phyloP scores from a whole-genome alignment of 2,797 vertebrate genomes.

The Sebastes elongatus region DNA sequence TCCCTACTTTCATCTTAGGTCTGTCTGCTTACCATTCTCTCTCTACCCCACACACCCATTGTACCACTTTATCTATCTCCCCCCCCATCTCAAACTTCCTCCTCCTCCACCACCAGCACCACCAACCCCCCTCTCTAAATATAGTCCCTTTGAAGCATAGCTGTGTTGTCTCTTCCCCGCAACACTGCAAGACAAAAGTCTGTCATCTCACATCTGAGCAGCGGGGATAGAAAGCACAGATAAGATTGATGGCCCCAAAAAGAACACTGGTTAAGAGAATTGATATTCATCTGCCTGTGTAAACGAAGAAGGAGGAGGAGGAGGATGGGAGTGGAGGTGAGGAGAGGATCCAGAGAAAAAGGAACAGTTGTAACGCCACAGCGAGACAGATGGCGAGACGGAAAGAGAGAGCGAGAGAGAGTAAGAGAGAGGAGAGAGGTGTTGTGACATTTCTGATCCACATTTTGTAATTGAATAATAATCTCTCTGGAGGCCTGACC shows the following conservation, averaged over 20 bases:
- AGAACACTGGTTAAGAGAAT: conserved; percentile 61
- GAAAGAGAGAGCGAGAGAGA: conserved; percentile 12
- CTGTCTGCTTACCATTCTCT: conserved; percentile 52
- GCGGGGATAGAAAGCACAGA: conserved; percentile 53
- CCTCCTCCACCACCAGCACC: not conserved
- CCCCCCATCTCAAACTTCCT: conserved; percentile 11
- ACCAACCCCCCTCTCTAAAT: conserved; percentile 71
- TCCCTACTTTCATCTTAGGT: conserved; percentile 48
- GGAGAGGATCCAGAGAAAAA: conserved; percentile 14
- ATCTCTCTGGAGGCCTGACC: conserved; percentile 75
- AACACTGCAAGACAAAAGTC: conserved; percentile 79
- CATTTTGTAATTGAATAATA: conserved; percentile 80
- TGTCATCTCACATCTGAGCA: conserved; percentile 75
- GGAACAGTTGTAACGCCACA: conserved; percentile 7
- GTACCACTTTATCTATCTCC: conserved; percentile 55
- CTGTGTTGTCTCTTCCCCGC: conserved; percentile 71
- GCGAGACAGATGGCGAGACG: conserved; percentile 12
- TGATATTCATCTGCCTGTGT: conserved; percentile 67
- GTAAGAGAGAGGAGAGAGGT: conserved; percentile 32
- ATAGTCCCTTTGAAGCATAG: conserved; percentile 79
- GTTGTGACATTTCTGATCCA: conserved; percentile 76
- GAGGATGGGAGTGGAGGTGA: conserved; percentile 1
- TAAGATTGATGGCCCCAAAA: conserved; percentile 71
- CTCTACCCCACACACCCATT: conserved; percentile 44
- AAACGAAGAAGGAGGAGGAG: conserved; percentile 33